Base-by-base conservation (phyloP, 2,888 invertebrate species). In the Leistus spinibarbis region DNA sequence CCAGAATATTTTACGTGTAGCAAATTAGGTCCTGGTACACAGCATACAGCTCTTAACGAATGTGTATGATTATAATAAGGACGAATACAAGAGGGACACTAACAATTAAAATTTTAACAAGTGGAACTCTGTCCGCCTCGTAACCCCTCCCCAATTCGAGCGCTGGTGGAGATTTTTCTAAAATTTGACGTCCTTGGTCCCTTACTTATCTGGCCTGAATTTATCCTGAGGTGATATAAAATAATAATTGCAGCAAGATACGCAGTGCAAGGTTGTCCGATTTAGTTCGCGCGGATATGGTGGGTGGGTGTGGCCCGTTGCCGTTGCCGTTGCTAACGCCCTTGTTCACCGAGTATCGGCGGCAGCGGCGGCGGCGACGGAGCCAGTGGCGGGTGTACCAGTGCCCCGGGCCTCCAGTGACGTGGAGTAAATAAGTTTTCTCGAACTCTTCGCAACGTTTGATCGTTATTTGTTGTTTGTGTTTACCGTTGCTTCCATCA, bases 401-500 rank as follows among this genome's bases (percentile, higher is more conserved):
- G 5, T 40, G 40, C 40, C 40, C 65, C 65, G 23, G 16, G 65
- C 54, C 16, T 53, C 9, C 54, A 40, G 63, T 68, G 54, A 54
- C 70, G 70, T 53, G 62, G 63, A 62, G 62, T 70, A 70, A 70
- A 70, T 70, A 70, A 70, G 63, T 70, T 70, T 63, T 70, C 70
- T 63, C 70, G 23, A 53, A 62, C 70, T 70, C 63, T 1, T 20
- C 20, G 63, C 60, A 70, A 70, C 63, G 70, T 70, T 70, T 70
- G 63, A 70, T 70, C 70, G 63, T 70, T 70, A 62, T 70, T 70
- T 70, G 69, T 70, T 70, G 69, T 70, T 70, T 70, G 70, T 70
- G 63, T 70, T 70, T 70, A 70, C 63, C 54, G 20, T 20, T 63
- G 63, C 17, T 23, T 20, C 63, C 40, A 40, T 40, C 40, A 40